Percentiles rank a stretch among this genome's conserved stretches.
Conservation (phyloP, 1,140 invertebrate species). For the Musca domestica region DNA sequence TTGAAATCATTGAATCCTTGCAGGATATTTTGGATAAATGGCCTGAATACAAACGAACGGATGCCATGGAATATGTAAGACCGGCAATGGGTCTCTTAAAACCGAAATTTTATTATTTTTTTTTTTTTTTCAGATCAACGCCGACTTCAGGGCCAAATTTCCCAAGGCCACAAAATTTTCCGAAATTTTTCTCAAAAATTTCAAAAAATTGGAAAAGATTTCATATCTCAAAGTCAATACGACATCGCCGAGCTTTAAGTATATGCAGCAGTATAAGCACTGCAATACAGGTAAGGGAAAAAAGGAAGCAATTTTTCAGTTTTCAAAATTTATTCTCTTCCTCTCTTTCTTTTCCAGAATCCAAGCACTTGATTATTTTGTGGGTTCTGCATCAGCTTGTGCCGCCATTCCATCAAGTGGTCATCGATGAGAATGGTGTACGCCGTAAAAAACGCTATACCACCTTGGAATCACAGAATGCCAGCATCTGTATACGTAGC, state of each 20-base stretch:
- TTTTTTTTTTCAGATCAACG: neutral
- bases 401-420: neutral
- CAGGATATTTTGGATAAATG: neutral
- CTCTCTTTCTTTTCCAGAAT: neutral
- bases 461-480: neutral
- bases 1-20: neutral
- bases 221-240: neutral
- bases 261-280: neutral
- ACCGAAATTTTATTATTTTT: too few relatives aligned
- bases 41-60: neutral
- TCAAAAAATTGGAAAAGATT: neutral
- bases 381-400: constrained; percentile 3
- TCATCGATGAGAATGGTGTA: neutral
- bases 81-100: too few relatives aligned
- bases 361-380: neutral
- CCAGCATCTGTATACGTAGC: neutral
- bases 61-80: neutral
- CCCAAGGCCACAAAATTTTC: neutral
- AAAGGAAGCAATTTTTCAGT: neutral
- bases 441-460: constrained; percentile 4
- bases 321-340: too few relatives aligned
- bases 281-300: neutral
- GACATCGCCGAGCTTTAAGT: neutral
- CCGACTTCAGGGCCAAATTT: neutral
- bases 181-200: neutral